Evolutionary conservation across 2,113 vertebrate species (phyloP).

Genomic region (Petroica traversi): DNA sequence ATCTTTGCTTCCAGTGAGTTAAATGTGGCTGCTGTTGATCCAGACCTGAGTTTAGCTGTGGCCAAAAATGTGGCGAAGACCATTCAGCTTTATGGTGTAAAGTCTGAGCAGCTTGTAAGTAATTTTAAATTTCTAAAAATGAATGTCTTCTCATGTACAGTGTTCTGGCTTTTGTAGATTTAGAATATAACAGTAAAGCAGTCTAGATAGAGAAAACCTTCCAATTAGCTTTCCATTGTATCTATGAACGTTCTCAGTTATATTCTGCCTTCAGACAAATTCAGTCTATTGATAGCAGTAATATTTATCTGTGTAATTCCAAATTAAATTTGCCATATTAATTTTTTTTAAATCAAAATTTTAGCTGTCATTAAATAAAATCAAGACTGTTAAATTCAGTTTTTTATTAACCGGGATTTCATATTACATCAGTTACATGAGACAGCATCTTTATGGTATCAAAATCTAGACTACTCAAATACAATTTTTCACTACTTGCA

Average conservation of each 20-base stretch:
- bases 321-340: not conserved
- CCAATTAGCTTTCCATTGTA: not conserved
- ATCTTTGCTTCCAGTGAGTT: conserved; percentile 84
- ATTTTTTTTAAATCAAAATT: not conserved
- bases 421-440: not conserved
- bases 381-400: not conserved
- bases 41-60: conserved; percentile 86
- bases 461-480: not conserved
- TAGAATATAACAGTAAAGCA: not conserved
- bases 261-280: not conserved
- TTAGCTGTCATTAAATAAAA: not conserved
- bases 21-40: conserved; percentile 92
- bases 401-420: not conserved
- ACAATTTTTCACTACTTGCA: not conserved
- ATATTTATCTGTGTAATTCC: not conserved
- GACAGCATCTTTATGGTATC: not conserved
- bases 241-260: not conserved
- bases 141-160: not conserved
- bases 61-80: conserved; percentile 95
- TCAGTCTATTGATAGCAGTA: not conserved
- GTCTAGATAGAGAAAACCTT: not conserved
- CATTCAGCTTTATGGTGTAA: conserved; percentile 91
- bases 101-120: conserved; percentile 96
- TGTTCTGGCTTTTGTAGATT: not conserved
- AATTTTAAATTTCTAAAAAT: not conserved